Evolutionary conservation across 2,113 vertebrate species (phyloP).

Genomic region (Microcebus jonahi): DNA sequence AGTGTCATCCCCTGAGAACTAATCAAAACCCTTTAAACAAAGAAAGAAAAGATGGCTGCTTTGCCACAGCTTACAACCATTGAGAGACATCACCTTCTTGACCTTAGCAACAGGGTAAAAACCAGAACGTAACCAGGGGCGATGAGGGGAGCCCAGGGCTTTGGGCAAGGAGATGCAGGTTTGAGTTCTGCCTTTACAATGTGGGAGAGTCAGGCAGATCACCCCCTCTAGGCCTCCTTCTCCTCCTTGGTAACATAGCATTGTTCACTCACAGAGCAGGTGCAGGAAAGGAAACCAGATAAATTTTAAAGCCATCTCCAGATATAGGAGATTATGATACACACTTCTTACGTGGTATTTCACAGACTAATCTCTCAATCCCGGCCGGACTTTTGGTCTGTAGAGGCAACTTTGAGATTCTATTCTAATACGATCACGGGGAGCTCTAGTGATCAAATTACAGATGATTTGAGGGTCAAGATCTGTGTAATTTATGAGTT

Average conservation of each 20-base stretch:
- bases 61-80: rapidly evolving
- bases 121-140: background rate
- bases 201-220: background rate
- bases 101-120: background rate
- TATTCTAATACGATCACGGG: background rate
- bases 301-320: background rate
- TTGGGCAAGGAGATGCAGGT: background rate
- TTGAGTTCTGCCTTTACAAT: background rate
- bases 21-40: background rate
- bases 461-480: background rate
- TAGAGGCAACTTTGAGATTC: background rate
- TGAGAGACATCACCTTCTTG: no score
- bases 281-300: background rate
- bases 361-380: background rate
- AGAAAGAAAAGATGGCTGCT: background rate
- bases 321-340: background rate
- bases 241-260: background rate
- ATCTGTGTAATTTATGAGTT: background rate
- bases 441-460: background rate
- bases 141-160: background rate
- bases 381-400: background rate
- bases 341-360: background rate
- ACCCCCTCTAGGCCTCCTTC: background rate
- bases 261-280: background rate
- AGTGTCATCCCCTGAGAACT: background rate